Evolutionary conservation across 2,888 invertebrate genomes (phyloP), one percentile per base, ranked within the genome.

Genomic region (Tenthredo amoena): DNA sequence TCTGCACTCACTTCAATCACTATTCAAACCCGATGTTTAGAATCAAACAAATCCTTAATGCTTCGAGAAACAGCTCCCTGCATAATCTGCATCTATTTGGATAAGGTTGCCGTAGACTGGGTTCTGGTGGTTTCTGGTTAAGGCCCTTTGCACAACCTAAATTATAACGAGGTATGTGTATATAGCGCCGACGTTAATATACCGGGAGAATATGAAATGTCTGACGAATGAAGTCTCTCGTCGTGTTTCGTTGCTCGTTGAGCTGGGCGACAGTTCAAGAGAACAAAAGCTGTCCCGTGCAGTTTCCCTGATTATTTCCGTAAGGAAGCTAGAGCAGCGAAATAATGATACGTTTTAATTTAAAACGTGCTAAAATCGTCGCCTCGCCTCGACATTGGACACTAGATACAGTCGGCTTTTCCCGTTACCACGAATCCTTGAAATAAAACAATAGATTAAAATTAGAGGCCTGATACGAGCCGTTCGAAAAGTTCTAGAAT

Each of bases 251-350:
- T 62, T 62, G 79, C 50, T 79, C 79, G 77, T 50, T 58, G 34
- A 58, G 9, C n/a, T 1, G 9, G 12, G 7, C 55, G 18, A 58
- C 58, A 79, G 55, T 58, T 68, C n/a, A 77, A 47, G 58, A 58
- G 79, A 79, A 79, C 79, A 79, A 79, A 79, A 79, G 37, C 79
- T 58, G 55, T 79, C 79, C 50, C 50, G 31, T n/a, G 40, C 62
- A 79, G 79, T 62, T 79, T 79, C 79, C n/a, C 79, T 79, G 79
- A 79, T 79, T 79, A 79, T 47, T 79, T 79, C 79, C 79, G 79
- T 7, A n/a, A 34, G 58, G 31, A 37, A 58, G 62, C 26, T 31
- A 58, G 74, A 55, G 79, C 21, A 37, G 47, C 79, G 62, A 62
- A 79, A 79, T 79, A 79, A 79, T 79, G 79, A 79, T 58, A 58